Evolutionary conservation across 2,113 vertebrate genomes (phyloP).

Genomic region (Puntigrus tetrazona): DNA sequence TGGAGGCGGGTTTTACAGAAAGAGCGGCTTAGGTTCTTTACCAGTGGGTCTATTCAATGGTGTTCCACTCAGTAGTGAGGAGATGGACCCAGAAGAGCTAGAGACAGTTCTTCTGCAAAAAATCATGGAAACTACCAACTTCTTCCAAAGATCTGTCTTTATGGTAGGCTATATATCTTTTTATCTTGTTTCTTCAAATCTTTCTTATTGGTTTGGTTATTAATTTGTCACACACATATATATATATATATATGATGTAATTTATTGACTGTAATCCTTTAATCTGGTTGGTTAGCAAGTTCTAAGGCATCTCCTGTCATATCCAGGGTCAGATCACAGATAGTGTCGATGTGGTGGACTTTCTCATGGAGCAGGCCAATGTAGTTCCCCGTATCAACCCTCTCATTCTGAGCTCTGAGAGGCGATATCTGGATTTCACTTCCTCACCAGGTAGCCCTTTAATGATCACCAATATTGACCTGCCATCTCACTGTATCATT

Average conservation of each 20-base stretch:
- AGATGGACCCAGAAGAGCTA: constrained; percentile 83
- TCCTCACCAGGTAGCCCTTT: constrained; percentile 82
- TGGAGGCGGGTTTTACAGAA: constrained; percentile 84
- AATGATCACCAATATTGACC: not conserved
- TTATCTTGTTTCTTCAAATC: not conserved
- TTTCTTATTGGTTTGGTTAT: not conserved
- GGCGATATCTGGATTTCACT: constrained; percentile 87
- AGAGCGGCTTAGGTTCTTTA: constrained; percentile 83
- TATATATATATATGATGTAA: not conserved
- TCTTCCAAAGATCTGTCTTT: constrained; percentile 87
- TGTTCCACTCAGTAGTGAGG: constrained; percentile 80
- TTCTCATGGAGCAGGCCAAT: constrained; percentile 88
- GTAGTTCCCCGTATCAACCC: constrained; percentile 88
- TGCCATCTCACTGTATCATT: not conserved
- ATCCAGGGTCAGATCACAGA: constrained; percentile 86
- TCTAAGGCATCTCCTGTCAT: constrained; percentile 4
- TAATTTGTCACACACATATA: not conserved
- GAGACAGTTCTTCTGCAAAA: constrained; percentile 84
- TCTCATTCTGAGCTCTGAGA: constrained; percentile 77
- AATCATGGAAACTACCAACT: constrained; percentile 82
- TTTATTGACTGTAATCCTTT: not conserved
- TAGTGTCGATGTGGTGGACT: constrained; percentile 81
- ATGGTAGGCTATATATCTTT: constrained; percentile 75
- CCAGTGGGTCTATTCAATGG: constrained; percentile 95
- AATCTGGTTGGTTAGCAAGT: not conserved